These are phyloP conservation scores for Thermophis baileyi DNA, from an alignment of 2,113 vertebrate species.

Conservation along the genomic window DNA sequence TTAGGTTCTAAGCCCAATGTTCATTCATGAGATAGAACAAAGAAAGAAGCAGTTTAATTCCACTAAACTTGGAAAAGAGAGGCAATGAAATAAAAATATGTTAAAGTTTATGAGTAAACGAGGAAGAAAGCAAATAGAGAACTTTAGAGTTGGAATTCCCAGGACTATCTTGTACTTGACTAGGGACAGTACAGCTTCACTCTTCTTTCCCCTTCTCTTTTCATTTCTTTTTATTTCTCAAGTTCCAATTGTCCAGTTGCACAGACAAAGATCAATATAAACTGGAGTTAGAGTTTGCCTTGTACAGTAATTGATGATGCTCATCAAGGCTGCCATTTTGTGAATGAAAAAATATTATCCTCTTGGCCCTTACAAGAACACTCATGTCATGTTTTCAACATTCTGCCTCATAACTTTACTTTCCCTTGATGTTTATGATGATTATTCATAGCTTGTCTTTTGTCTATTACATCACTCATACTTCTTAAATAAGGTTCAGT, in stretches of 20 bases:
- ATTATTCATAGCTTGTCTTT: conserved; percentile 13
- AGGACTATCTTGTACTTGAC: neutral
- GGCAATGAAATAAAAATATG: neutral
- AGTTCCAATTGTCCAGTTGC: neutral
- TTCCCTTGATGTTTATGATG: neutral
- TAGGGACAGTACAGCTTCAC: neutral
- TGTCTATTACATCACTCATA: conserved; percentile 1
- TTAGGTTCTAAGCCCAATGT: neutral
- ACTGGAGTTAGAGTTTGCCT: neutral
- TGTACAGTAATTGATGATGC: neutral
- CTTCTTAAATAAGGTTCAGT: conserved; percentile 23
- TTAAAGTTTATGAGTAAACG: neutral
- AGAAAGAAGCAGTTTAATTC: neutral
- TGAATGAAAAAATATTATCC: neutral
- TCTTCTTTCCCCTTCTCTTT: neutral
- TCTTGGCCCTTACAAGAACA: neutral
- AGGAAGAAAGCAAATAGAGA: neutral
- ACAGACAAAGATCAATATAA: neutral
- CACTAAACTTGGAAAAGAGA: neutral
- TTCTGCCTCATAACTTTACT: neutral
- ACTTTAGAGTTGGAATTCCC: neutral
- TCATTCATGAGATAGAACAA: neutral
- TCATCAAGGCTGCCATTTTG: neutral
- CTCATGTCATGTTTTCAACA: neutral
- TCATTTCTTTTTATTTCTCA: neutral